Base-by-base conservation (phyloP, 1,140 invertebrate species). In the Dreissena rostriformis region DNA sequence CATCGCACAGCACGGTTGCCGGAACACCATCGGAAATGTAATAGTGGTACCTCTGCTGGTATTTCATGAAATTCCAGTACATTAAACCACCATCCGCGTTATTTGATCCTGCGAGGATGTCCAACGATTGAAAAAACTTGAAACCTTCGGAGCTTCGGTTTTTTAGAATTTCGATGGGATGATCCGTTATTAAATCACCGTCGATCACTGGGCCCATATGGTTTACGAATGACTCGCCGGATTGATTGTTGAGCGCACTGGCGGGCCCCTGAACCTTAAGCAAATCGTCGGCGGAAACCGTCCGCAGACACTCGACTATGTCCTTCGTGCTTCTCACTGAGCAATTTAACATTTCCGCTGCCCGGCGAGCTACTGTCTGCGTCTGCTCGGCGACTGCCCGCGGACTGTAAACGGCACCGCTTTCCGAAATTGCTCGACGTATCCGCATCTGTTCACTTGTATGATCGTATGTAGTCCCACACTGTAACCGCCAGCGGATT, bases 401-500 rank as follows among this genome's bases (percentile, higher is more conserved):
- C 0, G 74, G 73, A 22, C 73, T 77, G 49, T 66, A 53, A 11
- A 77, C 29, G 6, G 84, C 28, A 11, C 84, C 84, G 63, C 84
- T 86, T 65, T 86, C 61, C 26, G 73, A 77, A 26, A 86, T 86
- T 1, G 68, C 84, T 49, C 84, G 61, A 24, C 82, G 70, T 39
- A 86, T 81, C 22, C 74, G 51, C 52, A 78, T 19, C 71, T 76
- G 51, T 78, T 86, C 70, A 28, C 26, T 1, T 73, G 53, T 39
- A 77, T 70, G 24, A 86, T 70, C 17, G 78, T 26, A 49, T 98
- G 98, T 88, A 98, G 94, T 22, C 96, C 96, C 4, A 99, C 97
- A 53, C 97, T 97, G 17, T 97, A 97, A 7, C 97, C 98, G 17
- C 98, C 98, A 17, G 98, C 98, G 78, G 97, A 98, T 93, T 99